A percentile compares a stretch with the other conserved stretches of the same genome.
Evolutionary conservation across 2,797 vertebrate species (phyloP).

Genomic region (Bradypus variegatus): DNA sequence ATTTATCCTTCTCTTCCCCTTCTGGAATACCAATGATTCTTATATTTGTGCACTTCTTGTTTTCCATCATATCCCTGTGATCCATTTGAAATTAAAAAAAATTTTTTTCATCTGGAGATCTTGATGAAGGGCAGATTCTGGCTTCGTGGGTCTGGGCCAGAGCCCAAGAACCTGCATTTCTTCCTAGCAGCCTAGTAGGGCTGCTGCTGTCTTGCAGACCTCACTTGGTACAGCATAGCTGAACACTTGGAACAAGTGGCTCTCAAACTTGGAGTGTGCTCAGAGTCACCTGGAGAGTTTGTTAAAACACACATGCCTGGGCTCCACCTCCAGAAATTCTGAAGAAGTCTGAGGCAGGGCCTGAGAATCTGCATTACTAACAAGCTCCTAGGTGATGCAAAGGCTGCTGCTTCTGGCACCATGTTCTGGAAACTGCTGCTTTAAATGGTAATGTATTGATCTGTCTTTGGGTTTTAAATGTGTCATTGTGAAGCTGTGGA

Average conservation of each 20-base stretch:
- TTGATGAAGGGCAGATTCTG: background rate
- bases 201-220: no score
- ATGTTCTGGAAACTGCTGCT: background rate
- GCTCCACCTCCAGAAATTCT: background rate
- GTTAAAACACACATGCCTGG: background rate
- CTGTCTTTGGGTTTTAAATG: background rate
- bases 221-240: background rate
- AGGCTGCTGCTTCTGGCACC: background rate
- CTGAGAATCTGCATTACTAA: background rate
- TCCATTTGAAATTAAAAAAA: no score
- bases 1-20: no score
- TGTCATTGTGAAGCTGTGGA: background rate
- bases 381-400: background rate
- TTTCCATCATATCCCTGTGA: no score
- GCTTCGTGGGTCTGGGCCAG: background rate
- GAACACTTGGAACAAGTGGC: background rate
- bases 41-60: no score
- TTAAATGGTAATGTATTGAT: no score
- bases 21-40: no score
- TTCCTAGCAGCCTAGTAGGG: background rate
- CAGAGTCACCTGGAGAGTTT: background rate
- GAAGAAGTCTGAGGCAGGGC: background rate
- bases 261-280: background rate
- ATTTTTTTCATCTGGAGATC: background rate
- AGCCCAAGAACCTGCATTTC: background rate